These are phyloP conservation scores for Psophia crepitans DNA, from an alignment of 2,113 vertebrate genomes.

Conservation along the genomic window DNA sequence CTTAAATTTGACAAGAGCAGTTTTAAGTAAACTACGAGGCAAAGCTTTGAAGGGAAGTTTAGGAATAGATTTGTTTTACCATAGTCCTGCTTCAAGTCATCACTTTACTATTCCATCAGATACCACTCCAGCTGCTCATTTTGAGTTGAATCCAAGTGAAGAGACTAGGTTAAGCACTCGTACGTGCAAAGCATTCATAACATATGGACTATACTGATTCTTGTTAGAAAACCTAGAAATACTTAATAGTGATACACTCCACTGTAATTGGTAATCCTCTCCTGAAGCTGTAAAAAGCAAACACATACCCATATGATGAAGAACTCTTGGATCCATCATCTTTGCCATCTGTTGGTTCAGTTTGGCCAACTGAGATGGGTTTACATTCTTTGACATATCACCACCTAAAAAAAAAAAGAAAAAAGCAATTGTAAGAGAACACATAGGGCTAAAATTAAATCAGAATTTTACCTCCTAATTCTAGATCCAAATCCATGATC, in stretches of 20 bases:
- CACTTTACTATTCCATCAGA: background rate
- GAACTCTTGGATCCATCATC: conserved; percentile 99
- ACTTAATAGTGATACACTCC: background rate
- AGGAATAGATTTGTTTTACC: background rate
- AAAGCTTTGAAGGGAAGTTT: background rate
- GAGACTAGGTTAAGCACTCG: background rate
- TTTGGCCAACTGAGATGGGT: conserved; percentile 97
- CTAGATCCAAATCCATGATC: background rate
- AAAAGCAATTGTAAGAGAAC: background rate
- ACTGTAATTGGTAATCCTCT: background rate
- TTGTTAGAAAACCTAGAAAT: background rate
- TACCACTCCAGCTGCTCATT: background rate
- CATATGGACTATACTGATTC: background rate
- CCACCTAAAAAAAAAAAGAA: conserved; percentile 78
- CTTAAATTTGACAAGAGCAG: background rate
- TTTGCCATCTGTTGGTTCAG: conserved; percentile 99
- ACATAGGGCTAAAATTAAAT: background rate
- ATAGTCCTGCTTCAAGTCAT: background rate
- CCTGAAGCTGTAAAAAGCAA: background rate
- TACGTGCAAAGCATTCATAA: background rate
- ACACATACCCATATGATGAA: conserved; percentile 96
- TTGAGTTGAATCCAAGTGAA: background rate
- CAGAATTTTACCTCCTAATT: background rate
- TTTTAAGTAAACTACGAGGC: background rate
- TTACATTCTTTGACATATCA: conserved; percentile 99